A percentile compares a stretch with the other conserved stretches of the same genome.
Evolutionary conservation across 1,140 invertebrate genomes (phyloP).

Genomic region (Dinoponera quadriceps): DNA sequence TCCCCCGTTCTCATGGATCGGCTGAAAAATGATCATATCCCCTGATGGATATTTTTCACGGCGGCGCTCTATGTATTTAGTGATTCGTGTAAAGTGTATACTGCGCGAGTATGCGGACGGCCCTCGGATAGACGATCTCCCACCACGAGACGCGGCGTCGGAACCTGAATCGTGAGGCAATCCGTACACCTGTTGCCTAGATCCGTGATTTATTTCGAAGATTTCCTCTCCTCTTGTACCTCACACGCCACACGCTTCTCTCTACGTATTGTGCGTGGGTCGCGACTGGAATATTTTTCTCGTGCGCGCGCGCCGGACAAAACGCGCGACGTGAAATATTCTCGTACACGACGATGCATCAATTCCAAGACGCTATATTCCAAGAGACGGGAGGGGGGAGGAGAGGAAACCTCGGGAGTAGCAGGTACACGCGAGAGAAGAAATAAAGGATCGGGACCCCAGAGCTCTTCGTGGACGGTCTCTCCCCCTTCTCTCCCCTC

Average conservation of each 20-base stretch:
- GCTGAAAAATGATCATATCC: slow-evolving; percentile 39
- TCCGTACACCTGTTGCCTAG: slow-evolving; percentile 76
- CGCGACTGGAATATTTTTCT: slow-evolving; percentile 70
- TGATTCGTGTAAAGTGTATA: slow-evolving; percentile 65
- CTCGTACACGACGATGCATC: slow-evolving; percentile 43
- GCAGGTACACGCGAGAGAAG: slow-evolving; percentile 25
- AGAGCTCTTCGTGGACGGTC: slow-evolving; percentile 23
- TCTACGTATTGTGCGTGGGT: slow-evolving; percentile 69
- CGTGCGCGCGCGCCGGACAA: slow-evolving; percentile 17
- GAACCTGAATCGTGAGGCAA: slow-evolving; percentile 66
- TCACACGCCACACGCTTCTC: slow-evolving; percentile 60
- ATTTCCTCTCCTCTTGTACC: slow-evolving; percentile 70
- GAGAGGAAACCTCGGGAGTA: neutral
- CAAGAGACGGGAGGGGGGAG: too few species aligned
- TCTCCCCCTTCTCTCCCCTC: neutral
- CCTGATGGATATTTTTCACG: slow-evolving; percentile 40
- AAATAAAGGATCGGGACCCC: slow-evolving; percentile 33
- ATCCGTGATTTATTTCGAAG: slow-evolving; percentile 74
- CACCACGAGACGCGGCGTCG: slow-evolving; percentile 24
- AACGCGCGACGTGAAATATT: slow-evolving; percentile 56
- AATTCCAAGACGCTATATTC: slow-evolving; percentile 37
- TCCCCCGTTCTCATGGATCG: neutral
- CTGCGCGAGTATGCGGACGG: slow-evolving; percentile 51
- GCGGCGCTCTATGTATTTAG: slow-evolving; percentile 55
- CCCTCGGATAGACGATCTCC: slow-evolving; percentile 51